Evolutionary conservation across 2,888 invertebrate species (phyloP).

Genomic region (Andrena trimmerana): DNA sequence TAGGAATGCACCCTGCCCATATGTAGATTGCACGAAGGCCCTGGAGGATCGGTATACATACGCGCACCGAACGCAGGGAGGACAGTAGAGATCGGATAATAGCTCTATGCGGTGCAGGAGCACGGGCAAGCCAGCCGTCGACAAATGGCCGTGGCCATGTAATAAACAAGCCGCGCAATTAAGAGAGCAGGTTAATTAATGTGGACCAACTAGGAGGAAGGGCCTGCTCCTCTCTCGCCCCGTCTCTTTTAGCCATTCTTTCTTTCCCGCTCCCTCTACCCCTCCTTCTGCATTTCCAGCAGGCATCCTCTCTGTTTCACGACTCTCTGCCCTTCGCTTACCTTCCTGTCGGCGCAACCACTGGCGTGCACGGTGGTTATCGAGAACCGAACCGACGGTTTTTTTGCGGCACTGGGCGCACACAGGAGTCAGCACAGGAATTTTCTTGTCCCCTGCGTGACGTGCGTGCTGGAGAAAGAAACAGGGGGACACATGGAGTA

Average conservation of each 20-base stretch:
- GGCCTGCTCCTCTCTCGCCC: constrained; percentile 37
- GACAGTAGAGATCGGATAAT: constrained; percentile 72
- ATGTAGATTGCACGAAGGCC: constrained; percentile 65
- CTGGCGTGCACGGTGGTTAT: constrained; percentile 72
- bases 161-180: constrained; percentile 81
- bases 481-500: background rate
- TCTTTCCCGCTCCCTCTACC: constrained; percentile 16
- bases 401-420: constrained; percentile 60
- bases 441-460: constrained; percentile 69
- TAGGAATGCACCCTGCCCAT: constrained; percentile 53
- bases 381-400: constrained; percentile 70
- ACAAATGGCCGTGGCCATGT: constrained; percentile 79
- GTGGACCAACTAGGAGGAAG: constrained; percentile 77
- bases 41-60: constrained; percentile 66
- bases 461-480: constrained; percentile 45
- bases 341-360: constrained; percentile 64
- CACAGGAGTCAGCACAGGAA: constrained; percentile 60
- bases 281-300: constrained; percentile 46
- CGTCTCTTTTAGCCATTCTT: constrained; percentile 16
- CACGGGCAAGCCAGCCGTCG: constrained; percentile 68
- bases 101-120: constrained; percentile 69
- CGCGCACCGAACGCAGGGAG: constrained; percentile 45
- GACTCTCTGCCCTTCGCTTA: constrained; percentile 19
- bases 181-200: constrained; percentile 81
- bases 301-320: constrained; percentile 47